Evolutionary conservation across 2,888 invertebrate genomes (phyloP), one percentile per base, ranked within the genome.

Genomic region (Neelides folsomi): DNA sequence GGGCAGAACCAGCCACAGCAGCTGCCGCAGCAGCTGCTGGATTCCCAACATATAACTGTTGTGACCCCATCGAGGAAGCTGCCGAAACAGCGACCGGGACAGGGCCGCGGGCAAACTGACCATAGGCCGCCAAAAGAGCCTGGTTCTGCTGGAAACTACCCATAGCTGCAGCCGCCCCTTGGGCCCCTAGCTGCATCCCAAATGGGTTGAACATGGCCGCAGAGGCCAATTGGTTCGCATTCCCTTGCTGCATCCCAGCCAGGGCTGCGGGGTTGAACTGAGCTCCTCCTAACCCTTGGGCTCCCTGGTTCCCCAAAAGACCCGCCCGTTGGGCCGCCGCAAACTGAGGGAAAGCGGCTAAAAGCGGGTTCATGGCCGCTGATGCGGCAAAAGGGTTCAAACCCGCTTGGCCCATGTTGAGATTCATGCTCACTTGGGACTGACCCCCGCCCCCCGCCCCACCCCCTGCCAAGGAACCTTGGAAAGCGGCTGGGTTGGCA

Each of bases 221-320:
- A 20, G 66, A 58, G 18, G 66, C 59, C 43, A 54, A 56, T 52
- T 53, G 63, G 51, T 60, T 57, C 20, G 52, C 40, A 7, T 42
- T 45, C 20, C 56, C 55, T 49, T 45, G 15, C 38, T 49, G 56
- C 52, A 61, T 52, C 27, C 59, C 59, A 45, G 67, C 71, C 44
- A 71, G 71, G 39, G 69, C 68, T 39, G 76, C 66, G 42, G 74
- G 70, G 50, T 60, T 60, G 46, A 60, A 55, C 43, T 60, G 59
- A 43, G 49, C 53, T 41, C 47, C 49, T 47, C 51, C 50, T 34
- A 52, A 45, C 35, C 47, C 53, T 13, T 46, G 51, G 6, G 46
- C 52, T 39, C 40, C 52, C 35, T 56, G 55, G 40, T 49, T 47
- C 7, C 54, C 56, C 47, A 61, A 46, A 39, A 64, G 43, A 10